Conservation (phyloP, 2,888 invertebrate species). For the Apamea monoglypha region DNA sequence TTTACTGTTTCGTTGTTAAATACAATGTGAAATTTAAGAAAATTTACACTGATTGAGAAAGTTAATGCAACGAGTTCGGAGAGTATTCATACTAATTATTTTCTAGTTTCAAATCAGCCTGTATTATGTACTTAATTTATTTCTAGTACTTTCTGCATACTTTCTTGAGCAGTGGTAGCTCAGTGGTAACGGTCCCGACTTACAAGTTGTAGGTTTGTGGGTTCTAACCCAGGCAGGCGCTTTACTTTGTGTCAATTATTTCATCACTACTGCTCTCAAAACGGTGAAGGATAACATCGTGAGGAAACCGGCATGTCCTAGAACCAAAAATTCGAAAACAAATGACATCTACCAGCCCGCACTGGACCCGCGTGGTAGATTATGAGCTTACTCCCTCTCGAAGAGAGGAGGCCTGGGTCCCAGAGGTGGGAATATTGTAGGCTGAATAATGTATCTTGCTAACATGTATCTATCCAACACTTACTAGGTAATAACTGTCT, state of each 20-base stretch:
- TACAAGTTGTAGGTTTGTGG: no score
- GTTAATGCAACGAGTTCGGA: background rate
- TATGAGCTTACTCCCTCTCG: background rate
- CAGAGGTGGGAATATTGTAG: background rate
- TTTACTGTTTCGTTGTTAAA: background rate
- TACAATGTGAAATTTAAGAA: background rate
- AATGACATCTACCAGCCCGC: background rate
- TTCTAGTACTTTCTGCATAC: background rate
- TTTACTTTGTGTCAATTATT: no score
- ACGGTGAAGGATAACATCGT: background rate
- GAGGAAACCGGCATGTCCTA: background rate
- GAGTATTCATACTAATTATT: background rate
- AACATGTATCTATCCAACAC: background rate
- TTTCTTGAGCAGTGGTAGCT: no score
- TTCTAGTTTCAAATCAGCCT: background rate
- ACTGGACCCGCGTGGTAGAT: background rate
- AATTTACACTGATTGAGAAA: background rate
- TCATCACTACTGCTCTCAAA: background rate
- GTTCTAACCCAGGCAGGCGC: no score
- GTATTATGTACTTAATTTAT: background rate
- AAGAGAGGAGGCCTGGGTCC: background rate
- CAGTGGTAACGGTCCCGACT: no score
- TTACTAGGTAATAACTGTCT: slow-evolving; percentile 14
- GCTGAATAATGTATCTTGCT: background rate
- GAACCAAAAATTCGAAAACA: background rate